phyloP scores from a whole-genome alignment of 2,113 vertebrate species.

The Neopipo cinnamomea region DNA sequence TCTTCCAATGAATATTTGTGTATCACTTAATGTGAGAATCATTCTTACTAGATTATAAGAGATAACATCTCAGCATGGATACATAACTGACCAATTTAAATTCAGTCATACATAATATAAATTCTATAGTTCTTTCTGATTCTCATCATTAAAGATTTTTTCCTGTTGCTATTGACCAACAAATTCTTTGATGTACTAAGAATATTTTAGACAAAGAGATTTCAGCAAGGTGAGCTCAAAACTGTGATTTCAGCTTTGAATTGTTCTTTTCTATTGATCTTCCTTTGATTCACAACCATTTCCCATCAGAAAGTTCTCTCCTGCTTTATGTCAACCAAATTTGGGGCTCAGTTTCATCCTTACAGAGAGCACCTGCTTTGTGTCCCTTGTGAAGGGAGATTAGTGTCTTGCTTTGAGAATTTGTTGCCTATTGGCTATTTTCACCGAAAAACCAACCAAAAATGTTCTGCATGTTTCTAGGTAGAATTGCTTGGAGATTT shows the following conservation, averaged over 20 bases:
- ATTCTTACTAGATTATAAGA: neutral
- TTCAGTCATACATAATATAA: neutral
- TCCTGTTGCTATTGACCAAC: neutral
- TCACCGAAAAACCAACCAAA: neutral
- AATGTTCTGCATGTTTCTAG: neutral
- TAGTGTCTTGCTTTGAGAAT: neutral
- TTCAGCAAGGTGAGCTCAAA: neutral
- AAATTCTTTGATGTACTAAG: neutral
- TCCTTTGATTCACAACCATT: constrained; percentile 25
- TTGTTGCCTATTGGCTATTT: neutral
- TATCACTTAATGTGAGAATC: neutral
- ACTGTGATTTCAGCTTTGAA: neutral
- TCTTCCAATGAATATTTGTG: neutral
- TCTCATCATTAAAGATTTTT: neutral
- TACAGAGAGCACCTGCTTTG: neutral
- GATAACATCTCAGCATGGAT: neutral
- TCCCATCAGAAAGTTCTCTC: neutral
- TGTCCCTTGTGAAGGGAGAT: constrained; percentile 22
- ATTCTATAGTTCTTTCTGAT: neutral
- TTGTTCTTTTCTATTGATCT: constrained; percentile 3
- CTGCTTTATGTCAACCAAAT: constrained; percentile 27
- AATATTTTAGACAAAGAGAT: neutral
- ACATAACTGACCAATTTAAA: neutral
- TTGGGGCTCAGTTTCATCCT: neutral
- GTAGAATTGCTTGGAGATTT: constrained; percentile 14